Conservation (phyloP, 1,140 invertebrate genomes). For the Pseudomyrmex gracilis region DNA sequence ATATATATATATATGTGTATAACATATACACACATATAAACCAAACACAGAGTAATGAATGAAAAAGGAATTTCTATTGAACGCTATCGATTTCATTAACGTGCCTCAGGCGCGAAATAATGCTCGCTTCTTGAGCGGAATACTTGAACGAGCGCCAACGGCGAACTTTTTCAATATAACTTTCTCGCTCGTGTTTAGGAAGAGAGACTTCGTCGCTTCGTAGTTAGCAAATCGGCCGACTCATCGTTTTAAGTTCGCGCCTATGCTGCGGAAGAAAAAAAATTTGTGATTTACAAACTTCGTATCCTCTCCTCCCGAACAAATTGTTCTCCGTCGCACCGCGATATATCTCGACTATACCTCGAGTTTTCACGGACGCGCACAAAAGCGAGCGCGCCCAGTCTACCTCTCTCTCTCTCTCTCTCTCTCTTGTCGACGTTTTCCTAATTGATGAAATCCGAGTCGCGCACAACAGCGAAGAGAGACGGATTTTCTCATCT, state of each 20-base stretch:
- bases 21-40: no score
- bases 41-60: not conserved
- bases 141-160: constrained; percentile 27
- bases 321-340: not conserved
- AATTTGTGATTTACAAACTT: constrained; percentile 2
- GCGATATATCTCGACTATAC: not conserved
- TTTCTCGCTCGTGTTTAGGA: constrained; percentile 32
- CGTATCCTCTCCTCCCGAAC: constrained; percentile 1
- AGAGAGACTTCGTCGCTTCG: constrained; percentile 16
- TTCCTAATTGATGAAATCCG: constrained; percentile 56
- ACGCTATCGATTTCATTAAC: constrained; percentile 16
- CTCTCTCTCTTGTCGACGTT: not conserved
- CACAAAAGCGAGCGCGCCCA: constrained; percentile 28
- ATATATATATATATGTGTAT: no score
- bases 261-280: constrained; percentile 11
- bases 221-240: constrained; percentile 35
- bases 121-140: not conserved
- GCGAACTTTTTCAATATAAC: constrained; percentile 59
- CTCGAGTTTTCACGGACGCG: not conserved
- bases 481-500: constrained; percentile 56
- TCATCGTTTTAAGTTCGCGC: constrained; percentile 38
- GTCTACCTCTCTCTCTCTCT: not conserved
- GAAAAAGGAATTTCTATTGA: constrained; percentile 8
- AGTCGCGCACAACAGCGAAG: constrained; percentile 20
- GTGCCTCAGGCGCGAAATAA: constrained; percentile 41